Evolutionary conservation across 2,113 vertebrate genomes (phyloP).

Genomic region (Indri indri): DNA sequence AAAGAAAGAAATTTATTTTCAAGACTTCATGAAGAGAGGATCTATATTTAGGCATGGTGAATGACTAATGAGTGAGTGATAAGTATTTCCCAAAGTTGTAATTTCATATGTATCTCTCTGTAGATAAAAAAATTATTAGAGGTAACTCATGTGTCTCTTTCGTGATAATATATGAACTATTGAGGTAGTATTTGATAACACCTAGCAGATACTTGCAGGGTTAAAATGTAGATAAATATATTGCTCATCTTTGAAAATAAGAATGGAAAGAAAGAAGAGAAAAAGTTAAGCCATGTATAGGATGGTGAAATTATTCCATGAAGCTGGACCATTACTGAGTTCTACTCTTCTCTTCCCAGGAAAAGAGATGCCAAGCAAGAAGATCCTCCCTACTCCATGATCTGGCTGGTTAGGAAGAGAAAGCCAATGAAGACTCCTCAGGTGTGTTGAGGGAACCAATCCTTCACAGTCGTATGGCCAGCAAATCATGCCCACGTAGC

Average conservation of each 20-base stretch:
- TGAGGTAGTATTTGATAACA: background rate
- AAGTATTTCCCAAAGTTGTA: background rate
- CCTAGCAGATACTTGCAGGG: background rate
- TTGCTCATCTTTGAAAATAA: constrained; percentile 2
- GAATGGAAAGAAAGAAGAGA: background rate
- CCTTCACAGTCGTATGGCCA: background rate
- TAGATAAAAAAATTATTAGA: background rate
- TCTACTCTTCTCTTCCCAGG: background rate
- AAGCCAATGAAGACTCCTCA: background rate
- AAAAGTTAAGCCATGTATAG: background rate
- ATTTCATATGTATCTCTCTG: background rate
- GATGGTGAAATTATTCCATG: background rate
- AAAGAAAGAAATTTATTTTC: background rate
- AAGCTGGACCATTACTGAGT: background rate
- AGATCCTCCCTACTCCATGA: accelerated
- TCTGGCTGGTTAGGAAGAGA: background rate
- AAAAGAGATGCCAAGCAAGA: background rate
- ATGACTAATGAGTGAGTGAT: background rate
- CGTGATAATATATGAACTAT: background rate
- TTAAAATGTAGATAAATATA: background rate
- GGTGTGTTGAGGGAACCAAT: background rate
- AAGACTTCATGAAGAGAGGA: background rate
- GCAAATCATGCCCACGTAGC: background rate
- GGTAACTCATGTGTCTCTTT: background rate
- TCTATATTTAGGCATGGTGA: background rate